These are phyloP conservation scores for Drosophila acutilabella DNA, from an alignment of 2,888 invertebrate genomes.

Conservation along the genomic window DNA sequence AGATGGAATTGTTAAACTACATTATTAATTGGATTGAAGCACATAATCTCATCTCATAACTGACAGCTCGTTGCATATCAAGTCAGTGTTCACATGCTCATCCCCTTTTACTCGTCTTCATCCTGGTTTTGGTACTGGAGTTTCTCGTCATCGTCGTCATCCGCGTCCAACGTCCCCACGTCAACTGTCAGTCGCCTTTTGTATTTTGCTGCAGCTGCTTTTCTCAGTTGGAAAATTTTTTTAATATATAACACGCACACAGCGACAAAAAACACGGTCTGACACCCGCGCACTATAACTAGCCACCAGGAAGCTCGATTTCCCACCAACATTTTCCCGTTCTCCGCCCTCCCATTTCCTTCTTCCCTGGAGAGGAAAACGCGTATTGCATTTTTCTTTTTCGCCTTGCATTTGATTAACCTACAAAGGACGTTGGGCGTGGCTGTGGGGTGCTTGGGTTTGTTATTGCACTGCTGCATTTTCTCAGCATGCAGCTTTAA, in stretches of 20 bases:
- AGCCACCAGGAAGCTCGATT: conserved; percentile 36
- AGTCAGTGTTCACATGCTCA: conserved; percentile 22
- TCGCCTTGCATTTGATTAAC: conserved; percentile 79
- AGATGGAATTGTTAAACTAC: conserved; percentile 1
- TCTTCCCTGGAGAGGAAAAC: conserved; percentile 3
- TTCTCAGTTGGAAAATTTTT: conserved; percentile 53
- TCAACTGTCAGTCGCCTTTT: conserved; percentile 68
- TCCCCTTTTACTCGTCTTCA: background rate
- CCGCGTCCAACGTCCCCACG: conserved; percentile 39
- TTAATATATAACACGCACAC: conserved; percentile 70
- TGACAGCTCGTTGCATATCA: conserved; percentile 28
- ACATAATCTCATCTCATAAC: conserved; percentile 18
- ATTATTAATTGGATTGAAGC: conserved; percentile 10
- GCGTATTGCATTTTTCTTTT: conserved; percentile 43
- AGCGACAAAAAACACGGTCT: conserved; percentile 52
- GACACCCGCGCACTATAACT: conserved; percentile 68
- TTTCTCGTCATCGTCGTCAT: conserved; percentile 14
- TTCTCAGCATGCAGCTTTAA: conserved; percentile 69
- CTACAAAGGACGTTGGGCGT: conserved; percentile 62
- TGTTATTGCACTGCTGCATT: conserved; percentile 57
- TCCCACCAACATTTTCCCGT: background rate
- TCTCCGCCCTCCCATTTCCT: background rate
- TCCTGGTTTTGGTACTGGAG: background rate
- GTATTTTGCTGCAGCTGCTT: conserved; percentile 35
- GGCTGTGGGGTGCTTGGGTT: conserved; percentile 17